Evolutionary conservation across 2,797 vertebrate species (phyloP).

Genomic region (Gymnoscopelus microlampas): DNA sequence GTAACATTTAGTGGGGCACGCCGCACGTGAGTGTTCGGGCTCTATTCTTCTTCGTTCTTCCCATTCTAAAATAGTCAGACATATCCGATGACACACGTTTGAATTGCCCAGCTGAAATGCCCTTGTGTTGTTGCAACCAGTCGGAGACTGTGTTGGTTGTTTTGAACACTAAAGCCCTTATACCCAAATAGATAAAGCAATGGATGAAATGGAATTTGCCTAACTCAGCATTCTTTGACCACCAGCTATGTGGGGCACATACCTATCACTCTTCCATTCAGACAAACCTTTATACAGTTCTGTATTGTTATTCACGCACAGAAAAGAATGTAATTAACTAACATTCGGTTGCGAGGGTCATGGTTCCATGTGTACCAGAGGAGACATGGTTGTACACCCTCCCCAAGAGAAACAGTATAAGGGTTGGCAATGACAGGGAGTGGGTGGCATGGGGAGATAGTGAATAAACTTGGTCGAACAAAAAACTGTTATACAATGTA

Average conservation of each 20-base stretch:
- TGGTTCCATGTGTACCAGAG: no score
- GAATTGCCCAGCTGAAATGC: conserved; percentile 51
- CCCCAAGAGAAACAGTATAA: no score
- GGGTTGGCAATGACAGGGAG: no score
- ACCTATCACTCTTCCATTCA: conserved; percentile 54
- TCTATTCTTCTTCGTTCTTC: no score
- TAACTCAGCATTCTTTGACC: conserved; percentile 60
- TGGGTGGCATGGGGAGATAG: no score
- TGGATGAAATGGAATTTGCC: conserved; percentile 72
- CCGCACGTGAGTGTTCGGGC: no score
- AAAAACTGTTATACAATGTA: no score
- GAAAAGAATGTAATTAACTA: conserved; percentile 4
- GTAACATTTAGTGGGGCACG: no score
- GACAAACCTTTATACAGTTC: conserved; percentile 50
- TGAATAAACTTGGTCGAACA: no score
- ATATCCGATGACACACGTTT: conserved; percentile 50
- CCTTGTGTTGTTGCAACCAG: conserved; percentile 6
- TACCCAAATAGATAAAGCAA: conserved; percentile 67
- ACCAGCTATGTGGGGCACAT: conserved; percentile 55
- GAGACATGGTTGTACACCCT: no score
- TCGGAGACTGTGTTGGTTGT: conserved; percentile 26
- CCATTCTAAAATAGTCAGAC: conserved; percentile 18
- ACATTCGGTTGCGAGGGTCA: no score
- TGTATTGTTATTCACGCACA: conserved; percentile 56
- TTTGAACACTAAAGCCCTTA: conserved; percentile 62